Percentiles rank a stretch among this genome's conserved stretches.
These are phyloP conservation scores for Pachyramphus minor DNA, from an alignment of 2,113 vertebrate genomes.

Conservation along the genomic window DNA sequence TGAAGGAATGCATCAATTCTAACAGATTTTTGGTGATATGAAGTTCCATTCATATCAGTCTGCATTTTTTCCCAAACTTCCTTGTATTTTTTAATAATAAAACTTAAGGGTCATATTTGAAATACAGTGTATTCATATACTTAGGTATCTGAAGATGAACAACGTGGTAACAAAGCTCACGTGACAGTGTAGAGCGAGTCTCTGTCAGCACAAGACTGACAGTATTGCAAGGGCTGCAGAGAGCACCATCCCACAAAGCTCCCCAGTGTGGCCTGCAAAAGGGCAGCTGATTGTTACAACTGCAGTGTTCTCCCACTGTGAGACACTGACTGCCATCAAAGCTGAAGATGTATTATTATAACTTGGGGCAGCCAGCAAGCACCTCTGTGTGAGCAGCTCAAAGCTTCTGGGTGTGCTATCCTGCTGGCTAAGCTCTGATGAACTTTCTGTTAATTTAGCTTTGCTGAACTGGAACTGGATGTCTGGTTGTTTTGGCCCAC, in stretches of 20 bases:
- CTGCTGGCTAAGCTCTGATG: not conserved
- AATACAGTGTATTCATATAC: not conserved
- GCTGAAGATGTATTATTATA: not conserved
- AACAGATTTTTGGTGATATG: not conserved
- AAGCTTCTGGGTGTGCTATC: not conserved
- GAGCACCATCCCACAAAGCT: not conserved
- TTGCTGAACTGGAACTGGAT: not conserved
- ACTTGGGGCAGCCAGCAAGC: not conserved
- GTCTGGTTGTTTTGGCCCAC: not conserved
- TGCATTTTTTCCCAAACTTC: not conserved
- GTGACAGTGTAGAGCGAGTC: not conserved
- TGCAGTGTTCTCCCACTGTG: not conserved
- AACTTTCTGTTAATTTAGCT: not conserved
- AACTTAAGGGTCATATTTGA: not conserved
- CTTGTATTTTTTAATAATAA: not conserved
- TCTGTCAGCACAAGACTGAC: not conserved
- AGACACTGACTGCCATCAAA: not conserved
- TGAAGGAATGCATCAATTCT: not conserved
- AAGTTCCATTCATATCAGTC: not conserved
- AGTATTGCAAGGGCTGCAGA: not conserved
- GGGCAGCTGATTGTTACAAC: not conserved
- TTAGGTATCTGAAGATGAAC: not conserved
- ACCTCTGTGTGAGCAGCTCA: not conserved
- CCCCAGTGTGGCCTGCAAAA: not conserved
- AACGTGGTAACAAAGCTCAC: rapidly evolving